Percentiles rank a stretch among this genome's conserved stretches.
phyloP scores from a whole-genome alignment of 2,797 vertebrate genomes.

The Arnoldichthys spilopterus region DNA sequence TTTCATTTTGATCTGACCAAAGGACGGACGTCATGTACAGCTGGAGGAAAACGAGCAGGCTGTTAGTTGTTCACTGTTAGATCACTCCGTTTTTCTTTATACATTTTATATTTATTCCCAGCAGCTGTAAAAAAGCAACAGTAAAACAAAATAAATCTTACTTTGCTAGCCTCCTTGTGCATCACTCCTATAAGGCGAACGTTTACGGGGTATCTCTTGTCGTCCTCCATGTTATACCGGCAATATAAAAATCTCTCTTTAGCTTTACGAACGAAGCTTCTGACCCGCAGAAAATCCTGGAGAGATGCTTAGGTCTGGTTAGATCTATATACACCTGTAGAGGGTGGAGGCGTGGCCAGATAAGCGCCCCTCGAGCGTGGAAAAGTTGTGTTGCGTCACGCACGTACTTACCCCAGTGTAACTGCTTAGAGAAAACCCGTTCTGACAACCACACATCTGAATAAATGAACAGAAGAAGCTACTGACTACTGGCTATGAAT shows the following conservation, averaged over 20 bases:
- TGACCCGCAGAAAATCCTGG: neutral
- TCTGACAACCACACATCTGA: too few relatives aligned
- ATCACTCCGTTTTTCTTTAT: neutral
- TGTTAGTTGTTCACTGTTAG: neutral
- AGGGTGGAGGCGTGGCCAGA: neutral
- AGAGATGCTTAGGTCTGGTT: neutral
- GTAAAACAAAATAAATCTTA: slow-evolving; percentile 49
- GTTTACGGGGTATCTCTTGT: slow-evolving; percentile 67
- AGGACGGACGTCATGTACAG: slow-evolving; percentile 74
- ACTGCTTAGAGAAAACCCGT: too few relatives aligned
- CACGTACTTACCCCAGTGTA: too few relatives aligned
- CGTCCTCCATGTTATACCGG: slow-evolving; percentile 63
- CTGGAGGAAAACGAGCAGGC: slow-evolving; percentile 56
- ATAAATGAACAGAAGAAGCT: too few relatives aligned
- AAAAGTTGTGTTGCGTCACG: too few relatives aligned
- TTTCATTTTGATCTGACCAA: slow-evolving; percentile 77
- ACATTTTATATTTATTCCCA: neutral
- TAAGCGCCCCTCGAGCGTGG: too few relatives aligned
- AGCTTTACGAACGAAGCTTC: neutral
- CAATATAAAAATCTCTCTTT: neutral
- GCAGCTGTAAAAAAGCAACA: neutral
- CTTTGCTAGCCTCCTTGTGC: slow-evolving; percentile 74
- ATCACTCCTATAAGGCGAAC: slow-evolving; percentile 73
- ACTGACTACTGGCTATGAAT: too few relatives aligned
- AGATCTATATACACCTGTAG: neutral